Conservation (phyloP, 2,888 invertebrate genomes). For the Taenaris catops region DNA sequence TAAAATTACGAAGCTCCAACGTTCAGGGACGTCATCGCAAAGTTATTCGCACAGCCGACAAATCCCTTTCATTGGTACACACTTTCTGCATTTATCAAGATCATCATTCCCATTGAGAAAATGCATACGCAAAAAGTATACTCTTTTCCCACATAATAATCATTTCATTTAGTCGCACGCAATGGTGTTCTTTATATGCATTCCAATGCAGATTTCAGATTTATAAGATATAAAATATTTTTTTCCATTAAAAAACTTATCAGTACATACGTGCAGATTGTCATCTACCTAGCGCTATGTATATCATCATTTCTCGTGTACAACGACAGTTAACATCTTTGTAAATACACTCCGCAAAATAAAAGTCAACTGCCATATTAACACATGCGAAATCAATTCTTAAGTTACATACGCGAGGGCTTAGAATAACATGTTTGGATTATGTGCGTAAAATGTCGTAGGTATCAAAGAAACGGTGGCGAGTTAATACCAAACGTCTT, state of each 20-base stretch:
- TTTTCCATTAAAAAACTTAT: conserved; percentile 15
- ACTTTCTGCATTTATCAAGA: conserved; percentile 25
- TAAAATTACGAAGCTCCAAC: too few species aligned
- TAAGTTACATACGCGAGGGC: conserved; percentile 14
- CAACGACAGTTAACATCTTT: conserved; percentile 22
- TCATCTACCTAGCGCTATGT: conserved; percentile 18
- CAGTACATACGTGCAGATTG: conserved; percentile 10
- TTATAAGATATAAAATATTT: conserved; percentile 14
- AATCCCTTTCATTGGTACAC: conserved; percentile 14
- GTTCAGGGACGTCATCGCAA: conserved; percentile 5
- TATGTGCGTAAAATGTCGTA: conserved; percentile 18
- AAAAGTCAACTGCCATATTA: conserved; percentile 15
- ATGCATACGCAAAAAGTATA: conserved; percentile 24
- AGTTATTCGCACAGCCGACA: conserved; percentile 14
- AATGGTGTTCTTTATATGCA: conserved; percentile 22
- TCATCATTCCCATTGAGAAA: conserved; percentile 25
- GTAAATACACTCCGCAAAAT: conserved; percentile 14
- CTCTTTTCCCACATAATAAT: conserved; percentile 25
- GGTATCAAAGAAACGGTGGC: conserved; percentile 43
- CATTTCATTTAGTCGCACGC: conserved; percentile 26
- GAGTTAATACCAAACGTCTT: conserved; percentile 53
- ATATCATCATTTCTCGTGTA: conserved; percentile 24
- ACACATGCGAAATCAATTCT: conserved; percentile 12
- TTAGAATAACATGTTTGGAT: conserved; percentile 11
- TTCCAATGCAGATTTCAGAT: conserved; percentile 19